Evolutionary conservation across 2,797 vertebrate genomes (phyloP).

Genomic region (Acridotheres tristis): DNA sequence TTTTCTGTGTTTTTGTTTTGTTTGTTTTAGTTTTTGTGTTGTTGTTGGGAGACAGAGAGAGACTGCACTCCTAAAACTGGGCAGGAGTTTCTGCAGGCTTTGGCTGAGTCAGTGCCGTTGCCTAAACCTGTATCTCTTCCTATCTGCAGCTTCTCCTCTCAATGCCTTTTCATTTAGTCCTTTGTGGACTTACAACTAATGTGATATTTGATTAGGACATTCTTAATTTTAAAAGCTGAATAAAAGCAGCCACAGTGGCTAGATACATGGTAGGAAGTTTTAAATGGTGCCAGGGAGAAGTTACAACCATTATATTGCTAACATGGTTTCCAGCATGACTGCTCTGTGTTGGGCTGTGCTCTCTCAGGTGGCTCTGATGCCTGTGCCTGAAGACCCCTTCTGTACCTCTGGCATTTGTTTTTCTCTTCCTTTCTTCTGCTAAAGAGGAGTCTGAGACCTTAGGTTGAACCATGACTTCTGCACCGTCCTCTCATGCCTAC

Average conservation of each 20-base stretch:
- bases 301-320: background rate
- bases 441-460: background rate
- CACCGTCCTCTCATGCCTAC: background rate
- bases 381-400: background rate
- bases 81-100: background rate
- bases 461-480: background rate
- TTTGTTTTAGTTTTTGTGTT: background rate
- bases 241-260: background rate
- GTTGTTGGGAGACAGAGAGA: background rate
- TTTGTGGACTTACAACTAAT: background rate
- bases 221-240: background rate
- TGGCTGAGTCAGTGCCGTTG: fast-evolving
- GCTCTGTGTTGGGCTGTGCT: background rate
- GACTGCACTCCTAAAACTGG: background rate
- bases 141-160: background rate
- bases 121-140: background rate
- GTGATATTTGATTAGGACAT: background rate
- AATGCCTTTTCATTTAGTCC: background rate
- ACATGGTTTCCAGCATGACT: background rate
- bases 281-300: background rate
- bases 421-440: background rate
- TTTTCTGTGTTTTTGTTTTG: background rate
- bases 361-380: background rate
- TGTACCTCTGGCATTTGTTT: background rate
- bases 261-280: background rate